phyloP scores from a whole-genome alignment of 2,113 vertebrate species.

The Rana temporaria region DNA sequence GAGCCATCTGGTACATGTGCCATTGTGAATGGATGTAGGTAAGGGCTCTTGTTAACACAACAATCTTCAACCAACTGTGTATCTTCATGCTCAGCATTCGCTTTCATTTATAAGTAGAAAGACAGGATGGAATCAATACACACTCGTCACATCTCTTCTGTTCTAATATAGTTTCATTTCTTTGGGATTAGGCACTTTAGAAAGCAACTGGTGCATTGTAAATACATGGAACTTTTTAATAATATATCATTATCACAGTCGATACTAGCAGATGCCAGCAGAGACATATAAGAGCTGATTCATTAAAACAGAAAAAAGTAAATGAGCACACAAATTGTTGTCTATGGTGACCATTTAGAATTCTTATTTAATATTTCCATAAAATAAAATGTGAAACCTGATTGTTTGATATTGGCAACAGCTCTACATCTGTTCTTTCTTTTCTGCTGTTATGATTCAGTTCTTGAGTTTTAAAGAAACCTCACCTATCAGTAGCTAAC shows the following conservation, averaged over 20 bases:
- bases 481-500: too few species aligned
- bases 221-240: conserved; percentile 58
- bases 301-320: too few species aligned
- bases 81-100: conserved; percentile 67
- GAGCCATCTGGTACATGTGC: conserved; percentile 71
- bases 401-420: too few species aligned
- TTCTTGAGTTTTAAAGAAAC: too few species aligned
- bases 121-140: conserved; percentile 60
- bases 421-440: too few species aligned
- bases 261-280: not conserved
- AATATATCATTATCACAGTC: conserved; percentile 59
- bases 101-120: conserved; percentile 66
- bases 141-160: conserved; percentile 57
- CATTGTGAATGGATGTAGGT: conserved; percentile 67
- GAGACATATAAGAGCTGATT: not conserved
- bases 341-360: too few species aligned
- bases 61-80: conserved; percentile 66
- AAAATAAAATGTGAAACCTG: too few species aligned
- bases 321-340: too few species aligned
- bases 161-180: conserved; percentile 64
- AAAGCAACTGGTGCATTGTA: conserved; percentile 30
- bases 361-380: too few species aligned
- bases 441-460: too few species aligned
- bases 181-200: conserved; percentile 45
- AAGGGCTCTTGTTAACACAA: conserved; percentile 70